A percentile compares a stretch with the other conserved stretches of the same genome.
Conservation (phyloP, 2,797 vertebrate species). For the Mormyrus proboscirostris region DNA sequence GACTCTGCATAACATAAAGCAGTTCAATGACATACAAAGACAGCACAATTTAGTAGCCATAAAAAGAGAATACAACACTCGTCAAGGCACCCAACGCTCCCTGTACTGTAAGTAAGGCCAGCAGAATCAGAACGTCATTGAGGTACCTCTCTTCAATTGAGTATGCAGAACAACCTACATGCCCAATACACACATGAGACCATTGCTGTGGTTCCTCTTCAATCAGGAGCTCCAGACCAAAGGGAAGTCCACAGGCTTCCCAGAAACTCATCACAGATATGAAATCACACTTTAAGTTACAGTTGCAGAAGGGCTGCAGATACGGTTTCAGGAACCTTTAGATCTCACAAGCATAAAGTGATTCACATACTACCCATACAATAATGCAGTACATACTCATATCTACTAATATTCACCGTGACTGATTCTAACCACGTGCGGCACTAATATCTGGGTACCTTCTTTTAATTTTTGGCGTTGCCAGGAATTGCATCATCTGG, state of each 20-base stretch:
- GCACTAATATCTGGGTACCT: not conserved
- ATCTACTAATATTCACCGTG: not conserved
- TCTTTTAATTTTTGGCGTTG: not conserved
- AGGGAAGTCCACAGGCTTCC: not conserved
- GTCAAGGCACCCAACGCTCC: not conserved
- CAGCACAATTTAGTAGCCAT: not conserved
- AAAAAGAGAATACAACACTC: not conserved
- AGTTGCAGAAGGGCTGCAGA: no score
- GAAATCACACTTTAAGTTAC: not conserved
- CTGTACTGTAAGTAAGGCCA: not conserved
- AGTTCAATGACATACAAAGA: not conserved
- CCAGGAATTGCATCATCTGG: conserved; percentile 8
- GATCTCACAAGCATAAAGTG: not conserved
- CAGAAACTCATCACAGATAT: not conserved
- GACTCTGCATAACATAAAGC: not conserved
- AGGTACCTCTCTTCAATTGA: not conserved
- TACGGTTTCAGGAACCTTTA: not conserved
- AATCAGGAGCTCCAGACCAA: not conserved
- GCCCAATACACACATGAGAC: not conserved
- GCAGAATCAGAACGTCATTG: not conserved
- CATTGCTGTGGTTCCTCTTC: not conserved
- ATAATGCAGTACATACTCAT: not conserved
- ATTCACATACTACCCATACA: not conserved
- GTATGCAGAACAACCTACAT: not conserved
- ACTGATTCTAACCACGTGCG: not conserved